Evolutionary conservation across 2,888 invertebrate species (phyloP), one percentile per base, ranked within the genome.

Genomic region (Nymphalis c-album): DNA sequence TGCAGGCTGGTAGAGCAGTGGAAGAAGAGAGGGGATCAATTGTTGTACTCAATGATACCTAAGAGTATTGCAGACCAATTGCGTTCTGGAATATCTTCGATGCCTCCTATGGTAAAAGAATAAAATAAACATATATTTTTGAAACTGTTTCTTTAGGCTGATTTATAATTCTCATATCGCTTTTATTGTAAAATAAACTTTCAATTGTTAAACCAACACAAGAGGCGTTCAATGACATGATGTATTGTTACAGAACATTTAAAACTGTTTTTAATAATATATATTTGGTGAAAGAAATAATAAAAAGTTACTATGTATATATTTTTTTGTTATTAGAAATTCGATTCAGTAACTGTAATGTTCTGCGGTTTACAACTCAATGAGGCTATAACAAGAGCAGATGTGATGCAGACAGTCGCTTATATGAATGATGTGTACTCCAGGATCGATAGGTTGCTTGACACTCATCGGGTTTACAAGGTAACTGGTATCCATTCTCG

Each of bases 31-130:
- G 96, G 97, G 0, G 97, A 98, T 80, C 96, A 96, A 74, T 91
- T 98, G 6, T 90, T 98, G 0, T 98, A 98, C 81, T 97, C 98
- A 0, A 98, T 98, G 98, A 97, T 98, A 79, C 98, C 98, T 0
- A 95, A 95, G 78, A 94, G 95, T 2, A 95, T 98, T 18, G 98
- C 97, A 0, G 96, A 97, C 79, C 94, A 96, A 71, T 92, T 98
- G 76, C 93, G 96, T 68, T 91, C 94, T 22, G 97, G 97, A 0
- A 94, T 95, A 69, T 95, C 96, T 78, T 94, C 96, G 0, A 91
- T 96, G 78, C 94, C 94, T 60, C 97, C 97, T 17, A 98, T 47
- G 60, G 65, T 66, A 61, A 40, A 17, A 46, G 31, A 26, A 26
- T 57, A 22, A 50, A 22, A 10, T 7, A 7, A 2, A 40, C n/a